These are phyloP conservation scores for Eristalis intricaria DNA, from an alignment of 2,888 invertebrate genomes.

Conservation along the genomic window DNA sequence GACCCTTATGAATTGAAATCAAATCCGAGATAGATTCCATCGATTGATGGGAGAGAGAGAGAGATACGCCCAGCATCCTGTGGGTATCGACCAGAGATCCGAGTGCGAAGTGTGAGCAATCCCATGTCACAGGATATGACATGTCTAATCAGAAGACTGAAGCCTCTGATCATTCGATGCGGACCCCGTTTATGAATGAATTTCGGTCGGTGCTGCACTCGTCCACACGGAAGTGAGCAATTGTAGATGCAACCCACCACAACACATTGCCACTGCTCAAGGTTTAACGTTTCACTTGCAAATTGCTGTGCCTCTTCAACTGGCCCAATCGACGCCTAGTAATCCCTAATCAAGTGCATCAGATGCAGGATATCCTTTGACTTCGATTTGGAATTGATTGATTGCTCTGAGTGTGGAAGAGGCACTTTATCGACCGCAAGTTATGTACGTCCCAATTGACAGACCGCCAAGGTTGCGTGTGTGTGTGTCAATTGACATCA, in stretches of 20 bases:
- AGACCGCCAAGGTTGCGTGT: neutral
- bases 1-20: conserved; percentile 9
- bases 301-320: neutral
- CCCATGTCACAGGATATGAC: conserved; percentile 44
- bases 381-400: neutral
- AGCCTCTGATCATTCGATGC: neutral
- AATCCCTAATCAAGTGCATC: conserved; percentile 5
- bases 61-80: neutral
- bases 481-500: conserved; percentile 21
- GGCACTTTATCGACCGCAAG: conserved; percentile 16
- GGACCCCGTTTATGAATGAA: conserved; percentile 5
- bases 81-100: no score
- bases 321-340: neutral
- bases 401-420: neutral
- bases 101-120: neutral
- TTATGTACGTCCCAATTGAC: neutral
- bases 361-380: neutral
- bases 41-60: neutral
- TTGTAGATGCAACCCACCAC: neutral
- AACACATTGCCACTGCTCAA: neutral
- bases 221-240: conserved; percentile 40
- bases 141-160: conserved; percentile 49
- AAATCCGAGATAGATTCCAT: neutral
- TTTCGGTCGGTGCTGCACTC: neutral
- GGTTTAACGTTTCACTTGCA: conserved; percentile 20